Conservation (phyloP, 2,888 invertebrate species). For the Xylota segnis region DNA sequence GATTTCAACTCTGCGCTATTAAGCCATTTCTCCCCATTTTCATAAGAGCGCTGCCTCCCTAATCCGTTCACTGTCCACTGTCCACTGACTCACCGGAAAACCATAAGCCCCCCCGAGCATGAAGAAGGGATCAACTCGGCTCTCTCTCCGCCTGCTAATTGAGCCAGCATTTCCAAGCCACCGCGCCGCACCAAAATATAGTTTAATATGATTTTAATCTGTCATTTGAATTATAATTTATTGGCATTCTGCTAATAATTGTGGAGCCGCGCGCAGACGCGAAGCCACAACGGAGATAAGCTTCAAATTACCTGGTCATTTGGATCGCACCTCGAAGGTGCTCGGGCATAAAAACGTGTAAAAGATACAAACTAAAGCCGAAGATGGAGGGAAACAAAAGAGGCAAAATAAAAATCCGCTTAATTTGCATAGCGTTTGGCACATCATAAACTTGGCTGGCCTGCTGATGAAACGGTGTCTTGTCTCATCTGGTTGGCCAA, state of each 20-base stretch:
- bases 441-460: constrained; percentile 49
- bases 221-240: constrained; percentile 72
- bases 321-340: constrained; percentile 62
- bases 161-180: constrained; percentile 27
- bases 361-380: constrained; percentile 32
- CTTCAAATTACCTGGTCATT: constrained; percentile 54
- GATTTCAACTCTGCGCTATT: constrained; percentile 52
- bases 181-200: constrained; percentile 20
- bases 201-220: constrained; percentile 72
- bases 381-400: not conserved
- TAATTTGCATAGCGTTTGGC: constrained; percentile 59
- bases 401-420: constrained; percentile 23
- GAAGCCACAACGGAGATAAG: constrained; percentile 50
- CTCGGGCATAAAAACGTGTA: constrained; percentile 38
- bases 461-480: constrained; percentile 36
- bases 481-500: constrained; percentile 23
- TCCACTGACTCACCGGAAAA: constrained; percentile 29
- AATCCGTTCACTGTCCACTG: constrained; percentile 33
- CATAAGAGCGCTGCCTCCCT: constrained; percentile 3
- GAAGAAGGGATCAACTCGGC: not conserved
- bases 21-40: constrained; percentile 62
- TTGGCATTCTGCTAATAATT: constrained; percentile 62
- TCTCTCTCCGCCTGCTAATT: constrained; percentile 38
- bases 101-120: constrained; percentile 29
- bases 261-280: constrained; percentile 30